Base-by-base conservation (phyloP, 2,113 vertebrate genomes). In the Syngnathoides biaculeatus region DNA sequence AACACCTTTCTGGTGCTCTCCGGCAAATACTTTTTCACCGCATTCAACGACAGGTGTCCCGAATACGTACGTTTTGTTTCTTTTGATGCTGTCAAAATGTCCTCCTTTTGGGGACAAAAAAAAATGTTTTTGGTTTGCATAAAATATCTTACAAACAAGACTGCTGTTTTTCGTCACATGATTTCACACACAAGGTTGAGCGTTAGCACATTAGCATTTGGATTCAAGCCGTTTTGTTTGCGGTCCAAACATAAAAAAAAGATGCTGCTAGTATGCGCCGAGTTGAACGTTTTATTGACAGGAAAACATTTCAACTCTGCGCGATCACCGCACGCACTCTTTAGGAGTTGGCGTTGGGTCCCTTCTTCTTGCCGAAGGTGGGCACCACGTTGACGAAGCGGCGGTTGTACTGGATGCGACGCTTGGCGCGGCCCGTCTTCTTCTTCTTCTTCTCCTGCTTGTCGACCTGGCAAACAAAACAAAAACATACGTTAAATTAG, bases 381-480 rank as follows among this genome's bases (percentile, higher is more conserved):
- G 91, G 92, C 63, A 93, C 92, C 39, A 93, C 92, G 0, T 93
- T 93, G 42, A 93, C 91, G 19, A 93, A 93, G 75, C 93, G 91
- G 13, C 91, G 86, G 87, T 93, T 93, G 90, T 94, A 94, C 88
- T 94, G 93, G 73, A 94, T 93, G 42, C 93, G 92, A 45, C 93
- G 92, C 90, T 94, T 94, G 0, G 92, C 93, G 4, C 93, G 93
- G 56, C 93, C 93, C 0, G 93, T 94, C 88, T 90, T 94, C 90
- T 94, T 94, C 6, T 94, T 94, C 82, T 92, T 94, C 78, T 94
- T 94, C 82, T 94, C 93, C 83, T 93, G 92, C 76, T 94, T 94
- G 60, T 93, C 92, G 43, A 93, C 92, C 92, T 93, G 65, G 4
- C 14, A 30, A n/a, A 79, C 5, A 0, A 8, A 27, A 24, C 10